These are phyloP conservation scores for Lerista edwardsae DNA, from an alignment of 2,797 vertebrate genomes.

Conservation along the genomic window DNA sequence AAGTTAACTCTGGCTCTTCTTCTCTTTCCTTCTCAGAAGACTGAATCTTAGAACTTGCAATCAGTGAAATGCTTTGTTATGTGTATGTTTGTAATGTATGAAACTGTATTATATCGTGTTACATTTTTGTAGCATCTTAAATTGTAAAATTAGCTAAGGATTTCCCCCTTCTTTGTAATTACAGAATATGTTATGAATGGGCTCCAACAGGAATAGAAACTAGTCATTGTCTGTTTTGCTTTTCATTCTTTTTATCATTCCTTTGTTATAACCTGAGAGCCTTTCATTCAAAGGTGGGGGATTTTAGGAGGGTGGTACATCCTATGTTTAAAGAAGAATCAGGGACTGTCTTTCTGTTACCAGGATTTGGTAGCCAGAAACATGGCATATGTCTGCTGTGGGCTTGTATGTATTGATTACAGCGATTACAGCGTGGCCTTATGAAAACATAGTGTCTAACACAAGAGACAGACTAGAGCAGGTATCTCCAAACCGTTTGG, in stretches of 20 bases:
- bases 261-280: not conserved
- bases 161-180: constrained; percentile 38
- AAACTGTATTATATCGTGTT: constrained; percentile 33
- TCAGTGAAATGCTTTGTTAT: not conserved
- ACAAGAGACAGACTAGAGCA: too few species aligned
- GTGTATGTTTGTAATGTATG: constrained; percentile 44
- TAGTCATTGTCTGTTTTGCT: not conserved
- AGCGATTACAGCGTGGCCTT: too few species aligned
- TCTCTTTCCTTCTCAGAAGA: too few species aligned
- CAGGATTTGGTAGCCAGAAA: too few species aligned
- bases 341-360: too few species aligned
- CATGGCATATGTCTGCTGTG: too few species aligned
- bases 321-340: too few species aligned
- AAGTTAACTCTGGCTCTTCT: too few species aligned
- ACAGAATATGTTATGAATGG: constrained; percentile 42
- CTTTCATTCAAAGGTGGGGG: not conserved
- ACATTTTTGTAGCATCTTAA: constrained; percentile 47
- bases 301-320: not conserved
- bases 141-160: constrained; percentile 28
- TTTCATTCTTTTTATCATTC: not conserved
- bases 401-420: too few species aligned
- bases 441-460: too few species aligned
- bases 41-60: not conserved
- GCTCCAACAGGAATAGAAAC: constrained; percentile 12
- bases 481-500: too few species aligned